Evolutionary conservation across 2,113 vertebrate genomes (phyloP), one percentile per base, ranked within the genome.

Genomic region (Podarcis muralis): DNA sequence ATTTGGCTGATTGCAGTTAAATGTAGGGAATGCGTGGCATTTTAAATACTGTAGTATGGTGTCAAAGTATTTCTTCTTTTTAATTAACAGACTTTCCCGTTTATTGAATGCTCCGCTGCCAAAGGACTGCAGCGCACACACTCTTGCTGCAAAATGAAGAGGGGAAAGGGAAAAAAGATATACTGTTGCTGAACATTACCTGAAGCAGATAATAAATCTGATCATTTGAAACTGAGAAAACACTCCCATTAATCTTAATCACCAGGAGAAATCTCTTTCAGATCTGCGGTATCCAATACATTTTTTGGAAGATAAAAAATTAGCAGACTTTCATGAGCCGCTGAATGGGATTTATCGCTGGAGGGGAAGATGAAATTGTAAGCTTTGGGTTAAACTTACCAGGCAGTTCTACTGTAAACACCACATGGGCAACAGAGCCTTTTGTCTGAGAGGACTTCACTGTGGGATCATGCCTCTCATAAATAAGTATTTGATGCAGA

Each of bases 1-100:
- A 48, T 85, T 88, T 85, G 40, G 88, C 89, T 48, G 77, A 69
- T 77, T 72, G 84, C 86, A 53, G 6, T 11, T 35, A 71, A 85
- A 91, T 80, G 23, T 2, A 75, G 66, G 7, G 4, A 81, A 81
- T 25, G 77, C 6, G 32, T 43, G 48, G 25, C 6, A 65, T 0
- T 74, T 0, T 72, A 83, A 87, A 68, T 40, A 81, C 43, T 81
- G 16, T 35, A 81, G 37, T 89, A 53, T 88, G 20, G 1, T 81
- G 43, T 25, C 71, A 81, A 88, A 86, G 68, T 3, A 4, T 59
- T 35, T 57, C 62, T 65, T 69, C 68, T 40, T 80, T 84, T 79
- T 79, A 37, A 84, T 69, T 85, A 57, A 69, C 32, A 68, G 23
- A 12, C 16, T 15, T 77, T 82, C 82, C 6, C 32, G 9, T 37